phyloP scores from a whole-genome alignment of 2,113 vertebrate species.

The Grammatotria lemairii region DNA sequence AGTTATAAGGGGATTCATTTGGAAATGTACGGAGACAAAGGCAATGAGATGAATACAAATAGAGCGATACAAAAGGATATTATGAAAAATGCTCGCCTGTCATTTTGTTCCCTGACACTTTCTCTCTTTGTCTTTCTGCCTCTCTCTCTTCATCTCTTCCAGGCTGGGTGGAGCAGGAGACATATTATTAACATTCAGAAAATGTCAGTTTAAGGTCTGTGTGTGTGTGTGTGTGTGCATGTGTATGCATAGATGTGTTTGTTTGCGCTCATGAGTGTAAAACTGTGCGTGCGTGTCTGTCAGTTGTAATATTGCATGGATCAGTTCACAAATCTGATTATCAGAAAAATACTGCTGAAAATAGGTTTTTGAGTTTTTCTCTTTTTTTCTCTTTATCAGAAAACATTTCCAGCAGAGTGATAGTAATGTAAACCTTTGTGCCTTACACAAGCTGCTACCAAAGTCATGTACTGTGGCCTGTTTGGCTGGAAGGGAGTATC shows the following conservation, averaged over 20 bases:
- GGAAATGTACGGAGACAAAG: slow-evolving; percentile 48
- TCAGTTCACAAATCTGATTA: slow-evolving; percentile 58
- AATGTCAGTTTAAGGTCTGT: slow-evolving; percentile 20
- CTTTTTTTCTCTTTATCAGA: not conserved
- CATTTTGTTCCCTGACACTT: slow-evolving; percentile 28
- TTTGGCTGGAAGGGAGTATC: not conserved
- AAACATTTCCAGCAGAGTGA: slow-evolving; percentile 21
- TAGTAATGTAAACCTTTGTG: slow-evolving; percentile 1
- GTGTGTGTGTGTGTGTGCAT: not conserved
- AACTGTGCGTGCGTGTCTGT: slow-evolving; percentile 1
- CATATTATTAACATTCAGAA: slow-evolving; percentile 75
- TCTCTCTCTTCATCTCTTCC: slow-evolving; percentile 43
- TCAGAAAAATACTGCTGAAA: slow-evolving; percentile 46
- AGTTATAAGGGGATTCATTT: slow-evolving; percentile 52
- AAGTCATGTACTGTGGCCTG: not conserved
- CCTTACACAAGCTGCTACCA: slow-evolving; percentile 3
- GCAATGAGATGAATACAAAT: slow-evolving; percentile 52
- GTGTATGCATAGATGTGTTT: not conserved
- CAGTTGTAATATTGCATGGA: slow-evolving; percentile 51
- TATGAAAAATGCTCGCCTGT: slow-evolving; percentile 38
- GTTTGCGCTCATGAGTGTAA: not conserved
- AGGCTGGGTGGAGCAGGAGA: slow-evolving; percentile 83
- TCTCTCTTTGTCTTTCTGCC: slow-evolving; percentile 4
- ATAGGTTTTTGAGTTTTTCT: slow-evolving; percentile 33
- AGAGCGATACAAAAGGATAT: slow-evolving; percentile 38